Evolutionary conservation across 2,888 invertebrate genomes (phyloP).

Genomic region (Lochmaea crataegi): DNA sequence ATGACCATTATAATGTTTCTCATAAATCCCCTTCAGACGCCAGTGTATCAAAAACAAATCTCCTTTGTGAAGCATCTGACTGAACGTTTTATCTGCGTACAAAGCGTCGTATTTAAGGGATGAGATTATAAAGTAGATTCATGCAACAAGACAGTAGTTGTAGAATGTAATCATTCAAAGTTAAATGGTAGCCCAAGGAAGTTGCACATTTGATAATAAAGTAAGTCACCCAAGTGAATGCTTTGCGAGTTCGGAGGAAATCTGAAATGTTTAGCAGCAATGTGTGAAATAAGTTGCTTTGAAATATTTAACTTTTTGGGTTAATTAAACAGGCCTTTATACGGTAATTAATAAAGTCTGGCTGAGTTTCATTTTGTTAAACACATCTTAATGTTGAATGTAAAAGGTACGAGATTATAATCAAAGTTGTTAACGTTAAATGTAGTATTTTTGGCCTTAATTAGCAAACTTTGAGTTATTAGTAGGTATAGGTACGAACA

Average conservation of each 20-base stretch:
- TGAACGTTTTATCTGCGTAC: slow-evolving; percentile 7
- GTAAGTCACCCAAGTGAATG: slow-evolving; percentile 10
- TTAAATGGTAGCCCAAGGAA: slow-evolving; percentile 17
- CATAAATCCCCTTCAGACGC: background rate
- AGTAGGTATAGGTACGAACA: no score
- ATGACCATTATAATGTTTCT: background rate
- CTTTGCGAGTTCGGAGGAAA: slow-evolving; percentile 16
- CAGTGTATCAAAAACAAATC: slow-evolving; percentile 7
- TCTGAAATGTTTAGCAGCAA: slow-evolving; percentile 8
- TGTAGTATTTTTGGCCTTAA: no score
- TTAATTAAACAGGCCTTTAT: background rate
- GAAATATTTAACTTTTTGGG: background rate
- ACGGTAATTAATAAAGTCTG: background rate
- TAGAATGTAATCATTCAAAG: slow-evolving; percentile 26
- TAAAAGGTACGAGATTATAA: no score
- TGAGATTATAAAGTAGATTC: background rate
- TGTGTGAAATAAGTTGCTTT: slow-evolving; percentile 11
- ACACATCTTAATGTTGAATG: no score
- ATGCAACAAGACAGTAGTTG: slow-evolving; percentile 12
- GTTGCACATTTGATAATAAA: slow-evolving; percentile 24
- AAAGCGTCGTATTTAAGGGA: slow-evolving; percentile 7
- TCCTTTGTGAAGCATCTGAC: slow-evolving; percentile 6
- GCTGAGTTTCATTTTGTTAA: no score
- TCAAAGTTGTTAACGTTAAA: no score
- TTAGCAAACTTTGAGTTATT: no score